Evolutionary conservation across 2,888 invertebrate genomes (phyloP), one percentile per base, ranked within the genome.

Genomic region (Dolichopus griseipennis): DNA sequence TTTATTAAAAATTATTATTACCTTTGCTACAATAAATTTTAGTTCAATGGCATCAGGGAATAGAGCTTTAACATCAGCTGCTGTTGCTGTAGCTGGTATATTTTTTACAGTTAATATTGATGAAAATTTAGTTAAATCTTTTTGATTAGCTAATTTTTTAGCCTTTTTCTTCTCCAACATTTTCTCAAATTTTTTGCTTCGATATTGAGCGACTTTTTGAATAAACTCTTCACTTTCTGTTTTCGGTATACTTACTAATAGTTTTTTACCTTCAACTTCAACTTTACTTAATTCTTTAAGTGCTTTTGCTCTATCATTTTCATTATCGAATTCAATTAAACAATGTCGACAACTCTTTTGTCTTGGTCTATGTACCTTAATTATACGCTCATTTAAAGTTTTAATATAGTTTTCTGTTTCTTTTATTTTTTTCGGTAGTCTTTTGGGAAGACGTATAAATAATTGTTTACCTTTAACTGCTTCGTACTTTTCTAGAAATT

Each of bases 281-380:
- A 33, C 8, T 22, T 67, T 43, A 37, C 37, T 34, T 9, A 69
- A 20, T 65, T 69, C 43, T 64, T 65, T 61, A 1, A 37, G 15
- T n/a, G 67, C 41, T n/a, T 63, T 41, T 10, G 43, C 41, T 10
- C 61, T 27, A 34, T 69, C 69, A 0, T 1, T 33, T 12, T 61
- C 37, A 10, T 65, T 27, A 20, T 33, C 63, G 66, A 69, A 69
- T 22, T 67, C 67, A 18, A 67, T 33, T 22, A 69, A 64, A 66
- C 67, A 67, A 37, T 61, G 65, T 27, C 66, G 52, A 15, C 64
- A 64, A 64, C 62, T 52, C n/a, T 67, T 67, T 66, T 67, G 69
- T 1, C 69, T 65, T 21, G 69, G 69, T 37, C 34, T 20, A 2
- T 37, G n/a, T 33, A 66, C 67, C 6, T 22, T 61, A 20, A 41